Base-by-base conservation (phyloP, 2,797 vertebrate species). In the Synaphobranchus kaupii region DNA sequence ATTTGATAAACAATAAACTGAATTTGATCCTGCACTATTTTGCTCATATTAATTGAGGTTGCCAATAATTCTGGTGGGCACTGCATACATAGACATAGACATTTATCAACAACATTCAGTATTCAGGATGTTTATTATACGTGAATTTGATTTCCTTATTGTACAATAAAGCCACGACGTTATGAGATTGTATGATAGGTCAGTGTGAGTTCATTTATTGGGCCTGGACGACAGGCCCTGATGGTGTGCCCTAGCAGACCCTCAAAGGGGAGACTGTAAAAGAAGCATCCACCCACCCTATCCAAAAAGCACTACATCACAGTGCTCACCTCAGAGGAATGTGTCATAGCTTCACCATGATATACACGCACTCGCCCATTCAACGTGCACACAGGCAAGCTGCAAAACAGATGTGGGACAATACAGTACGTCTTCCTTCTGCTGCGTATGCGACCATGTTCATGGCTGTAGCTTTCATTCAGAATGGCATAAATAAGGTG, bases 351-450 rank as follows among this genome's bases (percentile, higher is more conserved):
- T 90, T 66, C 81, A 89, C 94, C 89, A 95, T 93, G 94, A 95
- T 93, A 94, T 92, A 95, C 78, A 25, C 91, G 91, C 90, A 90
- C 87, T 89, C 8, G 91, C 92, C 91, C 90, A 91, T 89, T 93
- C 90, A 94, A 94, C 91, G 94, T 10, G 63, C 90, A 88, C 84
- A 88, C 34, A 10, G 48, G 86, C 91, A 95, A 95, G 91, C 94
- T 96, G 94, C 92, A 94, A 94, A 95, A 92, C 95, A 96, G 95
- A 95, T 96, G 95, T 95, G 84, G 89, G 90, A 92, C 89, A 90
- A 85, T 76, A 85, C 12, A 71, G 47, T 87, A 78, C 39, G 92
- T 92, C 92, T 88, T 91, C 86, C 90, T 60, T 39, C 39, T 39
- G 39, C 63, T 88, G 52, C 88, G 76, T 90, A 52, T 85, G 56